Base-by-base conservation (phyloP, 2,888 invertebrate species). In the Scrobipalpa costella region DNA sequence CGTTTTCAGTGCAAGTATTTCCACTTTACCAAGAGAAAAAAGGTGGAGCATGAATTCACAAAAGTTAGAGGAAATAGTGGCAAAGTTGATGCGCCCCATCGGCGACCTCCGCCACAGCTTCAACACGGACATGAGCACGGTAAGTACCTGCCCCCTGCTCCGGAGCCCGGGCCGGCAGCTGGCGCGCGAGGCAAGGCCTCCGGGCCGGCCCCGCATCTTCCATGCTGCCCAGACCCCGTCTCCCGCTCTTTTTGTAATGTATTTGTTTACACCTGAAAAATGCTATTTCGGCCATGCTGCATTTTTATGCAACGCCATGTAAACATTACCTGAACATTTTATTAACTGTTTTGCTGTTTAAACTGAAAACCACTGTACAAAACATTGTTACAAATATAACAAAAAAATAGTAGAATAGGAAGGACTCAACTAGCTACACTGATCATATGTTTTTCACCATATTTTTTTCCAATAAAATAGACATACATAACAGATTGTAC, bases 1-100 rank as follows among this genome's bases (percentile, higher is more conserved):
- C 80, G 72, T 81, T 89, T 88, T 71, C 88, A 90, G 90, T 79
- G 83, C 79, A 72, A 75, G 68, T 66, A 70, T 71, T 68, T 74
- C 79, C 71, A 83, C 84, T 75, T 79, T 74, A 67, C 82, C 87
- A 36, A 27, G 27, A 68, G 79, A 83, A 71, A 79, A 81, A 76
- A 81, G 88, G 75, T 90, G 87, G 86, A 90, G 89, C 71, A 90
- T 90, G 89, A 87, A 87, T 73, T 85, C 90, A 1, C 86, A 88
- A 67, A 76, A 89, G 69, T 71, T 91, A 52, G 90, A 90, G 64
- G 83, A 86, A 69, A 88, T 92, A 60, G 83, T 91, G 78, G 87
- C 88, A 76, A 83, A 84, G 83, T 75, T 92, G 81, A 88, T 90
- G 86, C 83, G 76, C 67, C 89, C 90, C 69, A 85, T 88, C 78